Percentiles rank a stretch among this genome's conserved stretches.
Conservation (phyloP, 2,113 vertebrate genomes). For the Notarius quadriscutis region DNA sequence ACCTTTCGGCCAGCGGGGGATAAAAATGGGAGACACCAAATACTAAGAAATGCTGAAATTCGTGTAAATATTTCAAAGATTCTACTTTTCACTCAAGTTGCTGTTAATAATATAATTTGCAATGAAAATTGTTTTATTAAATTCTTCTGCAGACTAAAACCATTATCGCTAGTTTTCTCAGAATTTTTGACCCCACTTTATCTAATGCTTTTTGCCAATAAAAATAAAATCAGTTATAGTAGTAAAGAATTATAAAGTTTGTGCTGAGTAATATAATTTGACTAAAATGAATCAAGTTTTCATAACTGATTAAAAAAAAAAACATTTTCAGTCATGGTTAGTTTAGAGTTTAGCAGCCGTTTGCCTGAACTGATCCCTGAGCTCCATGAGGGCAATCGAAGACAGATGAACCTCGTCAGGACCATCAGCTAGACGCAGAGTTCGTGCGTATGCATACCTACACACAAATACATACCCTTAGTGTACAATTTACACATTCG, state of each 20-base stretch:
- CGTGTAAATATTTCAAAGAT: neutral
- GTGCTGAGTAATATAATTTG: neutral
- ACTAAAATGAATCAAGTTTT: neutral
- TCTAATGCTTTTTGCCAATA: neutral
- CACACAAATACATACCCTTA: neutral
- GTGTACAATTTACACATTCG: neutral
- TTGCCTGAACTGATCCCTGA: constrained; percentile 76
- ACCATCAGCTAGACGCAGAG: constrained; percentile 85
- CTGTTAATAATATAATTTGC: neutral
- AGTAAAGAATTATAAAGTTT: neutral
- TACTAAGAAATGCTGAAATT: neutral
- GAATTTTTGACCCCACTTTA: neutral
- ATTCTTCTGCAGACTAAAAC: neutral
- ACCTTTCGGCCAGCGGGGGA: too few relatives aligned
- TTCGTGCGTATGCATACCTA: constrained; percentile 79
- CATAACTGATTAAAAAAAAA: neutral
- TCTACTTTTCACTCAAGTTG: neutral
- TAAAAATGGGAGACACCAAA: too few relatives aligned
- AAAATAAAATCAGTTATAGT: neutral
- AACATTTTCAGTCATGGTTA: neutral
- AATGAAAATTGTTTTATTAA: too few relatives aligned
- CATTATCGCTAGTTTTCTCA: neutral
- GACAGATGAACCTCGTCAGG: constrained; percentile 94
- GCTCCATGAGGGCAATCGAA: constrained; percentile 79
- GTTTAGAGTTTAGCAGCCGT: constrained; percentile 76